Conservation (phyloP, 2,113 vertebrate species). For the Heterochromis multidens region DNA sequence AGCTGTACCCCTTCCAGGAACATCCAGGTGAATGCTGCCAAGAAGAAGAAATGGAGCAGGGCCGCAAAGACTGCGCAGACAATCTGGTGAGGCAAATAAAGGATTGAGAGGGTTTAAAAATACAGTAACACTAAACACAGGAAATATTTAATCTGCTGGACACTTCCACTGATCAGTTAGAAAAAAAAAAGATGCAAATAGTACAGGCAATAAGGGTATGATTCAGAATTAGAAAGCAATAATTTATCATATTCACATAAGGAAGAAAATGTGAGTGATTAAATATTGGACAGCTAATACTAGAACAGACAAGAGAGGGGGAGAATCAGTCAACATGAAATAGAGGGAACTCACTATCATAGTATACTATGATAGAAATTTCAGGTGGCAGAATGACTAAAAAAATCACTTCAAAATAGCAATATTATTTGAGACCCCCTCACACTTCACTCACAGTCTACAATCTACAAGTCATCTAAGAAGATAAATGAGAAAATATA, state of each 20-base stretch:
- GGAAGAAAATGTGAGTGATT: conserved; percentile 8
- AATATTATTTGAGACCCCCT: not conserved
- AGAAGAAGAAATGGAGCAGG: conserved; percentile 97
- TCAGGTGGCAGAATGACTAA: not conserved
- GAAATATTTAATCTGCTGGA: conserved; percentile 3
- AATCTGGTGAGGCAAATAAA: conserved; percentile 77
- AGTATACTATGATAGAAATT: conserved; percentile 1
- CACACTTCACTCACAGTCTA: not conserved
- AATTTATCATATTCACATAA: conserved; percentile 8
- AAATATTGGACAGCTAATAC: not conserved
- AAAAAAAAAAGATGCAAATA: conserved; percentile 1
- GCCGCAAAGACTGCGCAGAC: conserved; percentile 97
- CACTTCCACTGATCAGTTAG: not conserved
- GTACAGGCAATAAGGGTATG: not conserved
- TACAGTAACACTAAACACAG: not conserved
- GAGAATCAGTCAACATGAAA: not conserved
- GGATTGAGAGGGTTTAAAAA: conserved; percentile 39
- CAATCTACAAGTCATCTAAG: conserved; percentile 4
- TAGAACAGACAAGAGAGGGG: not conserved
- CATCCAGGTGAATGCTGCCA: conserved; percentile 99
- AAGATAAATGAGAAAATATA: conserved; percentile 24
- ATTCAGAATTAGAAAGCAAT: conserved; percentile 11
- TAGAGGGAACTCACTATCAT: not conserved
- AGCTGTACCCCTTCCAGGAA: conserved; percentile 98
- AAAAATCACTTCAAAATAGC: conserved; percentile 7